phyloP scores from a whole-genome alignment of 2,888 invertebrate species.

The Tetropium fuscum region DNA sequence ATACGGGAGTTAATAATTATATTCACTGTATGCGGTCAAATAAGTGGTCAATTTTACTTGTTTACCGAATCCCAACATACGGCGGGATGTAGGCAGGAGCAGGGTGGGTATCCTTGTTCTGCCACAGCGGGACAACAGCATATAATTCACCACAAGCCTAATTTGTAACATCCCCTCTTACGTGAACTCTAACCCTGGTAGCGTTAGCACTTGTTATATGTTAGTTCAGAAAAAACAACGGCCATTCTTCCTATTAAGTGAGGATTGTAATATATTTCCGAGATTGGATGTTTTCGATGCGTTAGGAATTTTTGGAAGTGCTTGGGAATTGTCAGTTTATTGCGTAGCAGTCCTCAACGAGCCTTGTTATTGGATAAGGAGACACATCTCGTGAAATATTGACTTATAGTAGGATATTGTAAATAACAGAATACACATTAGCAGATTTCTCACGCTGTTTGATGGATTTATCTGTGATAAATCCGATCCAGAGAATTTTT shows the following conservation, averaged over 20 bases:
- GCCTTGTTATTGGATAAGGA: conserved; percentile 13
- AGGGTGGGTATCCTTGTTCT: conserved; percentile 13
- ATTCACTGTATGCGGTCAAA: conserved; percentile 41
- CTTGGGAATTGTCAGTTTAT: conserved; percentile 13
- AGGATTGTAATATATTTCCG: conserved; percentile 41
- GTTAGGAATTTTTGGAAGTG: conserved; percentile 15
- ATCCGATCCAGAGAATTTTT: no score
- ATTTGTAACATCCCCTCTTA: conserved; percentile 20
- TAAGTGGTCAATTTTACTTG: conserved; percentile 46
- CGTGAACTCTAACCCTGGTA: conserved; percentile 39
- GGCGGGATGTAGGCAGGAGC: neutral
- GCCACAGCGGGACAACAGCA: conserved; percentile 45
- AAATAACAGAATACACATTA: no score
- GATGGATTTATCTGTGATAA: no score
- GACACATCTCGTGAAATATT: no score
- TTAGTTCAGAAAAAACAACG: conserved; percentile 44
- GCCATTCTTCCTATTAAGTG: conserved; percentile 46
- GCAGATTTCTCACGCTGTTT: no score
- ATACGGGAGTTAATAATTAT: conserved; percentile 44
- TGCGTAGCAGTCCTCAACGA: conserved; percentile 9
- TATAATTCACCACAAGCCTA: conserved; percentile 51
- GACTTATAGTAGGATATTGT: no score
- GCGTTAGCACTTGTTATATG: conserved; percentile 51
- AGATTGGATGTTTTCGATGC: conserved; percentile 14
- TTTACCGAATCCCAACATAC: conserved; percentile 38